Evolutionary conservation across 2,888 invertebrate species (phyloP).

Genomic region (Rhopalosiphum nymphaeae): DNA sequence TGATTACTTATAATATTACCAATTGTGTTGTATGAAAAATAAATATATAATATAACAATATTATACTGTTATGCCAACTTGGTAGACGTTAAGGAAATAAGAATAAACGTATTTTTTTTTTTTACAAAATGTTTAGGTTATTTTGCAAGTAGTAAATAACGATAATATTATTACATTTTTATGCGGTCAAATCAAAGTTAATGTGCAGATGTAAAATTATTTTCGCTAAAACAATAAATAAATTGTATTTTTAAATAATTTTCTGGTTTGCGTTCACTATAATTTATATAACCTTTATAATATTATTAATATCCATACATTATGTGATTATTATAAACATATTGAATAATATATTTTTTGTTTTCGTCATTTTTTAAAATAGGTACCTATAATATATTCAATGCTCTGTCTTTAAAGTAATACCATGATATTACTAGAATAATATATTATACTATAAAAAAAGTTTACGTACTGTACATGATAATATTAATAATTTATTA

Average conservation of each 20-base stretch:
- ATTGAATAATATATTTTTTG: neutral
- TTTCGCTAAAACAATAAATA: neutral
- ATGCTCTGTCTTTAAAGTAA: neutral
- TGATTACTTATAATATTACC: neutral
- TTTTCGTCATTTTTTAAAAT: neutral
- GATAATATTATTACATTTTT: neutral
- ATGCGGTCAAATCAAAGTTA: neutral
- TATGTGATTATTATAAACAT: neutral
- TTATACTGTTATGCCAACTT: neutral
- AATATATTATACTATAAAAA: neutral
- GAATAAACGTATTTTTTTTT: neutral
- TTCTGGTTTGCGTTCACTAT: neutral
- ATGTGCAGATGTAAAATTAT: neutral
- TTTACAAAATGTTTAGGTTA: neutral
- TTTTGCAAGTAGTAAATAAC: neutral
- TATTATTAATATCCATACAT: neutral
- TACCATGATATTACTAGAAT: neutral
- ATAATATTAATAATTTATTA: neutral
- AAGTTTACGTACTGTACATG: neutral
- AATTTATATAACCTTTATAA: neutral
- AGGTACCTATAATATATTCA: neutral
- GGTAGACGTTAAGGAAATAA: neutral
- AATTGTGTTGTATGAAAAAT: neutral
- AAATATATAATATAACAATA: neutral
- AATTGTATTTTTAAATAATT: neutral